Evolutionary conservation across 2,888 invertebrate genomes (phyloP), one percentile per base, ranked within the genome.

Genomic region (Matsumyia berberina): DNA sequence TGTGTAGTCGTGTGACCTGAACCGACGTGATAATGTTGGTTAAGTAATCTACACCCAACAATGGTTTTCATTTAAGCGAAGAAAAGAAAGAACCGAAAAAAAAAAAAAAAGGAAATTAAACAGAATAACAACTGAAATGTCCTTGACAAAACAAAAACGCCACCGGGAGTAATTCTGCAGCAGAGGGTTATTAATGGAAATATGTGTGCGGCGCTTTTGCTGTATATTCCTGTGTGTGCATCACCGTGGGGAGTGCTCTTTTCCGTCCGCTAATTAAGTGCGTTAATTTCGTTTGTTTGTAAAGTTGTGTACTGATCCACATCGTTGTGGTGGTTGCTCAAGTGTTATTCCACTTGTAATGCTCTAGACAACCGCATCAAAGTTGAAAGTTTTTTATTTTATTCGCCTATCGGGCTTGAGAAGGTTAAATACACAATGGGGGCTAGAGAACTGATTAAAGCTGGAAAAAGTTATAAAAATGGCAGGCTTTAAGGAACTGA

Each of bases 231-330:
- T 62, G 53, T 37, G 29, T 62, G 46, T 70, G 60, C 42, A 78
- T 46, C 33, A 35, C 78, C 58, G 24, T 55, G 17, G 46, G 62
- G 66, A 66, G 66, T 57, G 72, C 37, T 78, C 44, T 53, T 67
- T 73, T 73, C 51, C 76, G 67, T 81, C 64, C 76, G 76, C 76
- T 81, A 81, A 81, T 81, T 76, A 76, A 81, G 81, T 76, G 76
- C 81, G 66, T 77, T 83, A 55, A 78, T 73, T 73, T 78, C 64
- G 55, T 82, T 82, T 73, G 57, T 37, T 31, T 29, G 17, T 6
- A 53, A 35, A 46, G 19, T 70, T 62, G 33, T 57, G 15, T 3
- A 33, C 15, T 17, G 33, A 9, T 7, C 35, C 42, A 12, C 8
- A 62, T 58, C 37, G 29, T 31, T 24, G 4, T 37, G 42, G 3